Evolutionary conservation across 2,113 vertebrate species (phyloP).

Genomic region (Eclectus roratus): DNA sequence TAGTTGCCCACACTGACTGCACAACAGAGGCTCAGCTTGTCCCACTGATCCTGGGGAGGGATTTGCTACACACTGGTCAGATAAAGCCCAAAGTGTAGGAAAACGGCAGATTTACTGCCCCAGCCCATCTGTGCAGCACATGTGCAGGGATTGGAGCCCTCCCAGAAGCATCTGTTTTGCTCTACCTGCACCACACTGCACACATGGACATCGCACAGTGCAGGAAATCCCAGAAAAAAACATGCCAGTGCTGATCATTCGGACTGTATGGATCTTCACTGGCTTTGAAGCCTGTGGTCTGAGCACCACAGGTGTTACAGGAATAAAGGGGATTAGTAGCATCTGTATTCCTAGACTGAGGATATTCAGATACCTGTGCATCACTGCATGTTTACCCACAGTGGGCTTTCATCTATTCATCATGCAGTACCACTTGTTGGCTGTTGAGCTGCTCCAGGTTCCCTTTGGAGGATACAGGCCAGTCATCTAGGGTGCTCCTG

Average conservation of each 20-base stretch:
- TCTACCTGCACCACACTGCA: neutral
- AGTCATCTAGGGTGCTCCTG: neutral
- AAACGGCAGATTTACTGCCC: conserved; percentile 38
- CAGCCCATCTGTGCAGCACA: conserved; percentile 46
- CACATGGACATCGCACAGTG: rapidly evolving
- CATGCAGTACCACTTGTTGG: neutral
- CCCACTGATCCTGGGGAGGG: neutral
- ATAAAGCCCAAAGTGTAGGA: neutral
- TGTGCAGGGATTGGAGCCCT: conserved; percentile 20
- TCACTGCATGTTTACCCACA: neutral
- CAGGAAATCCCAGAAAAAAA: neutral
- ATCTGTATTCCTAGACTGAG: neutral
- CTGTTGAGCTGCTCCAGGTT: neutral
- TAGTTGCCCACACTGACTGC: neutral
- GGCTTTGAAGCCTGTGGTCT: neutral
- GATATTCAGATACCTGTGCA: neutral
- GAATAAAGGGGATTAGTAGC: neutral
- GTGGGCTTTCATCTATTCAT: neutral
- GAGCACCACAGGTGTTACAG: neutral
- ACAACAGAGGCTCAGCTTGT: rapidly evolving
- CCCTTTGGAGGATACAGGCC: neutral
- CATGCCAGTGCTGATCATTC: neutral
- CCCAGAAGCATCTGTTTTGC: neutral
- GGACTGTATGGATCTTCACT: neutral
- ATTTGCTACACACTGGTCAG: neutral